phyloP scores from a whole-genome alignment of 2,888 invertebrate species.

The Euclidia mi region DNA sequence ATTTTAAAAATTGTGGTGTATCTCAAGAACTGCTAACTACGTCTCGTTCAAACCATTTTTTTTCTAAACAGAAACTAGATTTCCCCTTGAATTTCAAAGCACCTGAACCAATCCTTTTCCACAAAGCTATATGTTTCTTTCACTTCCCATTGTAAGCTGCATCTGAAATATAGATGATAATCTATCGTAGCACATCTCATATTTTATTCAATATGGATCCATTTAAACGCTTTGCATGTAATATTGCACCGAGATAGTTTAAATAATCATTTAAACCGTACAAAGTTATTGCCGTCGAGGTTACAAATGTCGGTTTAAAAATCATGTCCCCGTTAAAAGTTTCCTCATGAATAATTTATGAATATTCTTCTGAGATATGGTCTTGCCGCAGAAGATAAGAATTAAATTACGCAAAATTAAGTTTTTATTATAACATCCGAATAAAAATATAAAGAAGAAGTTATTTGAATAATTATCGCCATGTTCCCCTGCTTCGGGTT shows the following conservation, averaged over 20 bases:
- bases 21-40: too few relatives aligned
- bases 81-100: too few relatives aligned
- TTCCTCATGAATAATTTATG: conserved; percentile 89
- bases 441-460: conserved; percentile 80
- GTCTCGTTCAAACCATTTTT: too few relatives aligned
- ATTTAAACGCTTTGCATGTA: conserved; percentile 34
- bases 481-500: conserved; percentile 51
- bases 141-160: too few relatives aligned
- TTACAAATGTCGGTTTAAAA: conserved; percentile 89
- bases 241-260: conserved; percentile 42
- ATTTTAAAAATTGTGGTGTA: too few relatives aligned
- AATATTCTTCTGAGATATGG: conserved; percentile 88
- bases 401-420: conserved; percentile 86
- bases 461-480: conserved; percentile 84
- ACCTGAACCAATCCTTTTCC: too few relatives aligned
- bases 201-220: not conserved
- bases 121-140: too few relatives aligned
- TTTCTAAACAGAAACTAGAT: too few relatives aligned
- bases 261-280: conserved; percentile 60
- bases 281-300: conserved; percentile 75
- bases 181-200: too few relatives aligned
- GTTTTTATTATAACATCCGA: conserved; percentile 83
- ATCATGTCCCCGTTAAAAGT: conserved; percentile 88
- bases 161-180: too few relatives aligned
- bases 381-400: conserved; percentile 86